Base-by-base conservation (phyloP, 2,113 vertebrate species). In the Ivindomyrus marchei region DNA sequence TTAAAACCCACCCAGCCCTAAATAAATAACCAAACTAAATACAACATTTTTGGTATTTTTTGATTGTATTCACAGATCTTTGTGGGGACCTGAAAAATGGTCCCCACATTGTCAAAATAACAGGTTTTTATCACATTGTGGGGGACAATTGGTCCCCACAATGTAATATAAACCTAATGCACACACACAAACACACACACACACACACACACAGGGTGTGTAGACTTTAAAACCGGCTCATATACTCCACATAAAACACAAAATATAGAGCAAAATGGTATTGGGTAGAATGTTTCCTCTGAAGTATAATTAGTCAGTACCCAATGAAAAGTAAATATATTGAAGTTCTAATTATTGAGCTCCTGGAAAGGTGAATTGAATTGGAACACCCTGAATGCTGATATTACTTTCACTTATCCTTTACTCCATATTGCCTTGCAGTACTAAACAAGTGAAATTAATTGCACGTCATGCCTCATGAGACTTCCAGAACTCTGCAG, bases 381-480 rank as follows among this genome's bases (percentile, higher is more conserved):
- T 13, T 11, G 42, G 24, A 46, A n/a, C 39, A 27, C 39, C 39
- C 45, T 47, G 83, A 85, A 46, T 10, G 8, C 45, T 85, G 21
- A 24, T 85, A 85, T 11, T 21, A 85, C 8, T 8, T 47, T 85
- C 19, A 46, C 4, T 53, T 85, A 39, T 90, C 83, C 80, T 89
- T 49, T 83, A 90, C 89, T 87, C 89, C 11, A 47, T 49, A 70
- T 42, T 85, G 58, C 70, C 24, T 62, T 9, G 45, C 24, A 47
- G 90, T 49, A 70, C 46, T 88, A 62, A 31, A 90, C 49, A 80
- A 89, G 89, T 53, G 84, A 86, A 89, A 84, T 90, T 91, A 91
- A 93, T 88, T 77, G 87, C 49, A 31, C 80, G 90, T 92, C 90
- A 84, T 85, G 77, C 70, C 89, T 87, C 85, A 27, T 70, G 87